Evolutionary conservation across 2,888 invertebrate species (phyloP), one percentile per base, ranked within the genome.

Genomic region (Drosophila lutescens): DNA sequence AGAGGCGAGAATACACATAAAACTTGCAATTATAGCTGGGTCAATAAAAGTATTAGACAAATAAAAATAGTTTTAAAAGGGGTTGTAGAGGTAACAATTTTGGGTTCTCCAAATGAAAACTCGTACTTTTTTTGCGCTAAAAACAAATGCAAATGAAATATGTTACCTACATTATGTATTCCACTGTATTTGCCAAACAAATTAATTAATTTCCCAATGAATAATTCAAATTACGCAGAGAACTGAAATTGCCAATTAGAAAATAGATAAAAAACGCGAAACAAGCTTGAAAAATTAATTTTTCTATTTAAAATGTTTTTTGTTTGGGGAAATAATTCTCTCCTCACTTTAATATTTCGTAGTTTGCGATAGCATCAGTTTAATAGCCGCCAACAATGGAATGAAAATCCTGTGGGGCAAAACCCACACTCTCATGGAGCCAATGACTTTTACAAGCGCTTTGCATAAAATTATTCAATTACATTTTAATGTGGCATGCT

Each of bases 401-500:
- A 34, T 15, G 26, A 13, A 20, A n/a, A 10, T 51, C 32, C 32
- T 34, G 32, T 12, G 34, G 30, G 38, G 34, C 20, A 23, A 34
- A 62, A 15, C 63, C 41, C 50, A 61, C 30, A 36, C 61, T 30
- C 62, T n/a, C n/a, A 10, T 12, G 40, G n/a, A 61, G 55, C 26
- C 57, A 54, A 66, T 57, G 59, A 58, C 41, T 58, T 55, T 51
- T 66, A 15, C 54, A 47, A 76, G 59, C 44, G 53, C 56, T 68
- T 67, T 56, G 15, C 56, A 63, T 55, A 50, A 74, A 73, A 81
- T 47, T 77, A 77, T 77, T 79, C 74, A 81, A 85, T 74, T 66
- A 73, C 49, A 75, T 72, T 73, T 62, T 55, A 69, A 69, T 82
- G 73, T 71, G 66, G 67, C 46, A 71, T 66, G 60, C 57, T 76